Evolutionary conservation across 2,113 vertebrate genomes (phyloP), one percentile per base, ranked within the genome.

Genomic region (Megaceryle maxima): DNA sequence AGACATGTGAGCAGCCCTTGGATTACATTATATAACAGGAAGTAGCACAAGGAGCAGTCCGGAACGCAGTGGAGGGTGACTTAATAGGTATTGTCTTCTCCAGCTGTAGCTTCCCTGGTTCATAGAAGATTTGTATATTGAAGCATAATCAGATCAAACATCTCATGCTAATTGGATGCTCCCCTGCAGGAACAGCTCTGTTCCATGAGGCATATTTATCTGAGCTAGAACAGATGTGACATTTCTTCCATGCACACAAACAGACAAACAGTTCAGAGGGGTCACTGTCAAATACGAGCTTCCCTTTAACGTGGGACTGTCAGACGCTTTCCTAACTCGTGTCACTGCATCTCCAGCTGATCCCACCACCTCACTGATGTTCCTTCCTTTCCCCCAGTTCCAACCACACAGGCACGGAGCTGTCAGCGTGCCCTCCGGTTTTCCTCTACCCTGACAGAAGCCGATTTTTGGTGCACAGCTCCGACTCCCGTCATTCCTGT

Each of bases 71-170:
- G 4, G 3, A 94, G 83, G 82, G 68, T 8, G 44, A 81, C 73
- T 94, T 95, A 87, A 89, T 79, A 50, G 4, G 56, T 39, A 91
- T 89, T 96, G 94, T 96, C 88, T 92, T 91, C 91, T 79, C 92
- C 94, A 94, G 91, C 81, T 87, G 87, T 21, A 93, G 92, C 89
- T 78, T 77, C 89, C 8, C 62, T 74, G 81, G 35, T 67, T 92
- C 96, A 81, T 2, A 28, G 67, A 37, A 96, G 88, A 94, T 95
- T 72, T 88, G 86, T 88, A 92, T 21, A 70, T 16, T 14, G 63
- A 83, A 43, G 92, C 75, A 4, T 78, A 89, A 94, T 91, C 72
- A 92, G 68, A 95, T 81, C 89, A 88, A 95, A 76, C 92, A 82
- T 81, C 72, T 90, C 83, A 64, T 53, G 78, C 51, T 96, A 97